phyloP scores from a whole-genome alignment of 2,888 invertebrate genomes.

The Keiferia lycopersicella region DNA sequence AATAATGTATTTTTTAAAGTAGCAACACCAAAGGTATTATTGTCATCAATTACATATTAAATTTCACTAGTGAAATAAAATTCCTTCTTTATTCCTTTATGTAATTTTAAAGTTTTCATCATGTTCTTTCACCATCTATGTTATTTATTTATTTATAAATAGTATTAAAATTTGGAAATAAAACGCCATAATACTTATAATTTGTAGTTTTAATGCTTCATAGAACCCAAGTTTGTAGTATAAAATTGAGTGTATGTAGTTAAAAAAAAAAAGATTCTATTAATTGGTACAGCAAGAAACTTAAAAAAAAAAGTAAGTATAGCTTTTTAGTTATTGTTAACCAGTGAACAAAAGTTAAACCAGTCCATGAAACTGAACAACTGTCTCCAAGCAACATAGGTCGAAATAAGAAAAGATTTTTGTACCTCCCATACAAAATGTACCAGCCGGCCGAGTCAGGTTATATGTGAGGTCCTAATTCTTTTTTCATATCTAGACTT shows the following conservation, averaged over 20 bases:
- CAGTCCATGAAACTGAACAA: neutral
- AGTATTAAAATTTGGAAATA: slow-evolving; percentile 32
- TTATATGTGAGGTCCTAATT: too few species aligned
- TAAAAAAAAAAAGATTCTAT: too few species aligned
- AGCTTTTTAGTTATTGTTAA: neutral
- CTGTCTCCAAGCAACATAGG: too few species aligned
- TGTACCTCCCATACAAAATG: too few species aligned
- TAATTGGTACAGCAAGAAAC: too few species aligned
- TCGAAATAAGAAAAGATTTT: too few species aligned
- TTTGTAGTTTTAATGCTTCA: slow-evolving; percentile 29
- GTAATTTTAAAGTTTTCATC: neutral
- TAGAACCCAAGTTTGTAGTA: neutral
- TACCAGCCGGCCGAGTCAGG: too few species aligned
- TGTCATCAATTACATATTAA: neutral
- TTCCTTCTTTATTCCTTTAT: neutral
- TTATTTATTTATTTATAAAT: slow-evolving; percentile 28
- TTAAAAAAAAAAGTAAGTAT: neutral
- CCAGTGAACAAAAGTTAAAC: too few species aligned
- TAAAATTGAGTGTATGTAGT: neutral
- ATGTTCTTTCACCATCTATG: neutral
- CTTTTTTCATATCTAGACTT: too few species aligned
- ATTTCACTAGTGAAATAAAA: neutral
- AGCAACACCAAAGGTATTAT: slow-evolving; percentile 9
- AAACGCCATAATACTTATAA: slow-evolving; percentile 33
- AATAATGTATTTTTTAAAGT: neutral